phyloP scores from a whole-genome alignment of 2,113 vertebrate genomes.

The Mystacornis crossleyi region DNA sequence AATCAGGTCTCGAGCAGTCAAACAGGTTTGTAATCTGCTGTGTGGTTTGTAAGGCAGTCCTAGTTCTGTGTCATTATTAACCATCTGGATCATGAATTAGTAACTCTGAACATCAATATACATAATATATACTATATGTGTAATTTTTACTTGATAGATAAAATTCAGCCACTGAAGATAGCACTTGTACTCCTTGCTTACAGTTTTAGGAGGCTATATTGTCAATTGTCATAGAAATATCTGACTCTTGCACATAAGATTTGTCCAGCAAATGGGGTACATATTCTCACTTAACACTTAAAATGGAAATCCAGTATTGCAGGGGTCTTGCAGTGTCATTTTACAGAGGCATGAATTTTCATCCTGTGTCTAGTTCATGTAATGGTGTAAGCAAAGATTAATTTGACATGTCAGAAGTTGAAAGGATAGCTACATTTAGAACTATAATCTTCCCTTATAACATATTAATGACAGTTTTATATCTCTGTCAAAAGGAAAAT shows the following conservation, averaged over 20 bases:
- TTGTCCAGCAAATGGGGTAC: neutral
- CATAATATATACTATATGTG: neutral
- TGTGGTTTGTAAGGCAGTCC: neutral
- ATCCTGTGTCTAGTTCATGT: slow-evolving; percentile 1
- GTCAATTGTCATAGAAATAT: neutral
- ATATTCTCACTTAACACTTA: neutral
- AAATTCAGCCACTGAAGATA: neutral
- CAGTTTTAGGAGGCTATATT: neutral
- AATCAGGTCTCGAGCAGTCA: neutral
- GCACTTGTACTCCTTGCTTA: neutral
- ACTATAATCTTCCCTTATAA: slow-evolving; percentile 38
- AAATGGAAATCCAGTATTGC: neutral
- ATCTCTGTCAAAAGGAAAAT: slow-evolving; percentile 35
- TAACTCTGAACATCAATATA: neutral
- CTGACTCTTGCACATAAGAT: neutral
- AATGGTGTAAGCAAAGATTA: slow-evolving; percentile 63
- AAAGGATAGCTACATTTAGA: slow-evolving; percentile 41
- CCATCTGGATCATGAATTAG: neutral
- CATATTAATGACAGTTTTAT: slow-evolving; percentile 53
- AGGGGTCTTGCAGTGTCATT: neutral
- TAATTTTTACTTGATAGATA: neutral
- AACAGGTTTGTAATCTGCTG: neutral
- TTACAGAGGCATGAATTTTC: neutral
- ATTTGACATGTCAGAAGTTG: slow-evolving; percentile 3
- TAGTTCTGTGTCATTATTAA: neutral